Evolutionary conservation across 2,113 vertebrate species (phyloP).

Genomic region (Sapayoa aenigma): DNA sequence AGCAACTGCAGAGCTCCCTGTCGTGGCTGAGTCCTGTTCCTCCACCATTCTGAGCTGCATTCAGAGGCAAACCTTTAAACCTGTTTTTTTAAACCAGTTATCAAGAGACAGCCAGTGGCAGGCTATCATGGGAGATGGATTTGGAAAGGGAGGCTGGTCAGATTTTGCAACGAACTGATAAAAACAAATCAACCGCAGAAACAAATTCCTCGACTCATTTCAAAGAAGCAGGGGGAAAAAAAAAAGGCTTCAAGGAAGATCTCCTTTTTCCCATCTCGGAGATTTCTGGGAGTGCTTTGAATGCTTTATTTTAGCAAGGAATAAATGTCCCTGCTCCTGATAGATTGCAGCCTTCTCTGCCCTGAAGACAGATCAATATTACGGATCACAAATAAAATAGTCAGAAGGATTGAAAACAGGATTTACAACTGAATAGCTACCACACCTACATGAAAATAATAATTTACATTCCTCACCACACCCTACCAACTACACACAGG

Average conservation of each 20-base stretch:
- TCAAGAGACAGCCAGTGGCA: slow-evolving; percentile 6
- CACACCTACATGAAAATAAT: slow-evolving; percentile 63
- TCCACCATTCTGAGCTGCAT: neutral
- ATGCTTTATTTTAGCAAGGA: slow-evolving; percentile 30
- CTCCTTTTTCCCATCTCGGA: neutral
- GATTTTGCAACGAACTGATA: slow-evolving; percentile 52
- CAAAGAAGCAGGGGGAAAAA: neutral
- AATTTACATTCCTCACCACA: slow-evolving; percentile 65
- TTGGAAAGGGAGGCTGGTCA: neutral
- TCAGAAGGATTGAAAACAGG: slow-evolving; percentile 58
- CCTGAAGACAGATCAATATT: slow-evolving; percentile 59
- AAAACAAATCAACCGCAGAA: slow-evolving; percentile 1
- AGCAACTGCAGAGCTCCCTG: neutral
- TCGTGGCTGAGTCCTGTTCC: neutral
- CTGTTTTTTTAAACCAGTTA: neutral
- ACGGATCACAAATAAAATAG: slow-evolving; percentile 58
- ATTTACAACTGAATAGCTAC: slow-evolving; percentile 63
- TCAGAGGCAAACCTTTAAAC: neutral
- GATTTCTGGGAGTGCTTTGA: slow-evolving; percentile 27
- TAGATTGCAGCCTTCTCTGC: neutral
- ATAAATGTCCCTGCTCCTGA: slow-evolving; percentile 30
- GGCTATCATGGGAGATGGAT: neutral
- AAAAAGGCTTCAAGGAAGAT: slow-evolving; percentile 11
- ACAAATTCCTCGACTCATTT: slow-evolving; percentile 34
- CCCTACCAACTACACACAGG: slow-evolving; percentile 31